Evolutionary conservation across 2,888 invertebrate species (phyloP).

Genomic region (Chrysomela aeneicollis): DNA sequence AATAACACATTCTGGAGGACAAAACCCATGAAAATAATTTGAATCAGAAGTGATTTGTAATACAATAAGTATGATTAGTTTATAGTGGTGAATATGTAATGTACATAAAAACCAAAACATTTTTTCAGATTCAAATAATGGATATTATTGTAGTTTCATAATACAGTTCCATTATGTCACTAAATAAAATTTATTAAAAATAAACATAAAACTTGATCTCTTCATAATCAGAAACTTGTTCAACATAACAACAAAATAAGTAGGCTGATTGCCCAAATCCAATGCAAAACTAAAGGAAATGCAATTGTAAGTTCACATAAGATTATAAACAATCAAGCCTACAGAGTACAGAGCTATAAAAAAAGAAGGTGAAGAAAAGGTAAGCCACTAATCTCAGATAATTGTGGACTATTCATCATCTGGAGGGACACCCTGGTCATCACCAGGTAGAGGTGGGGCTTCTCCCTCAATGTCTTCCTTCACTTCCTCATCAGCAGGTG

Average conservation of each 20-base stretch:
- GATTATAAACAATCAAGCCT: background rate
- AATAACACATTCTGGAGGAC: too few relatives aligned
- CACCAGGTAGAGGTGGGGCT: slow-evolving; percentile 12
- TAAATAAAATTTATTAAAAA: background rate
- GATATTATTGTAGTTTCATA: too few relatives aligned
- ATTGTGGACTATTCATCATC: slow-evolving; percentile 12
- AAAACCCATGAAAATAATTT: too few relatives aligned
- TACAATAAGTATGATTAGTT: too few relatives aligned
- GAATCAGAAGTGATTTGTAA: too few relatives aligned
- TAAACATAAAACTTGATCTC: background rate
- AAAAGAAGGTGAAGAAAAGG: slow-evolving; percentile 12
- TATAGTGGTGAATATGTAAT: too few relatives aligned
- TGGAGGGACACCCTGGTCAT: slow-evolving; percentile 10
- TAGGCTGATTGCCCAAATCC: background rate
- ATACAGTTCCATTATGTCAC: too few relatives aligned
- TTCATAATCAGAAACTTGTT: background rate
- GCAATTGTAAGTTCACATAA: background rate
- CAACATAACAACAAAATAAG: background rate
- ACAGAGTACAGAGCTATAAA: background rate
- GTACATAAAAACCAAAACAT: too few relatives aligned
- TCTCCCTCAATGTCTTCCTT: slow-evolving; percentile 24
- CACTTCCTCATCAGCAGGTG: slow-evolving; percentile 15
- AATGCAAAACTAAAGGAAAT: background rate
- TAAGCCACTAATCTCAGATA: slow-evolving; percentile 1
- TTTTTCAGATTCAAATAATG: too few relatives aligned